A percentile compares a stretch with the other conserved stretches of the same genome.
phyloP scores from a whole-genome alignment of 2,797 vertebrate genomes.

The Sebastes glaucus region DNA sequence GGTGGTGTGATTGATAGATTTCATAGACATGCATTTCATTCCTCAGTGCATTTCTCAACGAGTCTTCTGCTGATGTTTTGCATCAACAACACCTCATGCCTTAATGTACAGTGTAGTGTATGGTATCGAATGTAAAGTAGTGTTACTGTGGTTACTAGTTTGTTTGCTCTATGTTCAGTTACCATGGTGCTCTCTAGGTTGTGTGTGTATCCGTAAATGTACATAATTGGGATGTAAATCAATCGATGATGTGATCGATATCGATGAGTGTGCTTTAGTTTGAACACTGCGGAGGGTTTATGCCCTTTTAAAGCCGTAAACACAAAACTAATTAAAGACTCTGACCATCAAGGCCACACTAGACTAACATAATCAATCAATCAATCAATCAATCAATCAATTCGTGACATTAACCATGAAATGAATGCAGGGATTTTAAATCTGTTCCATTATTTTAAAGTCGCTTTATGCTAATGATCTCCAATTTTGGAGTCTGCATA shows the following conservation, averaged over 20 bases:
- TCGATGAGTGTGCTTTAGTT: slow-evolving; percentile 44
- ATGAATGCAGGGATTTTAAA: slow-evolving; percentile 77
- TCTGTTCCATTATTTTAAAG: slow-evolving; percentile 48
- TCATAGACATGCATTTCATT: slow-evolving; percentile 63
- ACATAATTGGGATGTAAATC: slow-evolving; percentile 64
- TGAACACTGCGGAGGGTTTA: slow-evolving; percentile 44
- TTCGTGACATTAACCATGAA: slow-evolving; percentile 64
- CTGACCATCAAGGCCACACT: slow-evolving; percentile 41
- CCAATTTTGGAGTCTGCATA: slow-evolving; percentile 41
- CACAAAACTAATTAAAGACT: slow-evolving; percentile 44
- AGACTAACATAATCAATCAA: slow-evolving; percentile 34
- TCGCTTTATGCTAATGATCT: slow-evolving; percentile 56
- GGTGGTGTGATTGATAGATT: slow-evolving; percentile 32
- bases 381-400: slow-evolving; percentile 24
- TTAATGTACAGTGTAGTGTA: slow-evolving; percentile 83
- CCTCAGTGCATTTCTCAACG: slow-evolving; percentile 61
- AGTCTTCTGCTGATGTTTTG: slow-evolving; percentile 71
- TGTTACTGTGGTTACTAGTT: slow-evolving; percentile 64
- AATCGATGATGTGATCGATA: slow-evolving; percentile 36
- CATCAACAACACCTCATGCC: slow-evolving; percentile 84
- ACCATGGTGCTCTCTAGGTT: slow-evolving; percentile 72
- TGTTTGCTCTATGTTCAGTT: slow-evolving; percentile 68
- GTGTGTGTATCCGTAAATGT: slow-evolving; percentile 61
- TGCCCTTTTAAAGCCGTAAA: slow-evolving; percentile 34
- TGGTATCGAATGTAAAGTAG: slow-evolving; percentile 75